phyloP scores from a whole-genome alignment of 92 coral and sea anemone genomes.

The Galaxea fascicularis region DNA sequence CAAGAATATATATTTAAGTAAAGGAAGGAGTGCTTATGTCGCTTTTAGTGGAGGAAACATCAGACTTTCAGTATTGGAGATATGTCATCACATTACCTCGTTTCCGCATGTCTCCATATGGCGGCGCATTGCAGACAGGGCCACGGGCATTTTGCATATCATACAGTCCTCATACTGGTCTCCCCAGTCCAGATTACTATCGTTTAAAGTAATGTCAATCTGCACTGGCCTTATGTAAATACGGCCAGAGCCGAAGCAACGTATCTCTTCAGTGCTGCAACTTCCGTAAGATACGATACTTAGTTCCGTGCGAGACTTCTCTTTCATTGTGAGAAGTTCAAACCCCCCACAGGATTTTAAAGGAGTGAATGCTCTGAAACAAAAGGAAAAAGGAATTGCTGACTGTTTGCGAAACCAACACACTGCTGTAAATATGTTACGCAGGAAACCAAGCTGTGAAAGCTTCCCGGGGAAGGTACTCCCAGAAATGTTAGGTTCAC shows the following conservation, averaged over 20 bases:
- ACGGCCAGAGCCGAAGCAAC: conserved; percentile 68
- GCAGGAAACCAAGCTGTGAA: too few relatives aligned
- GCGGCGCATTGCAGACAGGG: conserved; percentile 45
- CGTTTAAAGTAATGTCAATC: conserved; percentile 34
- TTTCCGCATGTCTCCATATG: conserved; percentile 41
- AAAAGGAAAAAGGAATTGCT: neutral
- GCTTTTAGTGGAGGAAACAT: too few relatives aligned
- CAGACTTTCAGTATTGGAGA: too few relatives aligned
- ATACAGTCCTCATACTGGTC: conserved; percentile 63
- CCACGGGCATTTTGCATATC: conserved; percentile 32
- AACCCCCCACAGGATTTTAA: conserved; percentile 69
- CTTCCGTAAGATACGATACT: conserved; percentile 55
- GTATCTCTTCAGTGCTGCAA: conserved; percentile 55
- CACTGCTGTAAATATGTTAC: too few relatives aligned
- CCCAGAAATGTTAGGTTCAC: too few relatives aligned
- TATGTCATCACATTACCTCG: conserved; percentile 2
- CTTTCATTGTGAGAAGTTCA: conserved; percentile 55
- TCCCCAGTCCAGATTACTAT: conserved; percentile 2
- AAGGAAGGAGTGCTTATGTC: neutral
- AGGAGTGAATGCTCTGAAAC: conserved; percentile 58
- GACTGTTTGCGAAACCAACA: too few relatives aligned
- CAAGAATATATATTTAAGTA: neutral
- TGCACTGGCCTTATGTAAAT: conserved; percentile 71
- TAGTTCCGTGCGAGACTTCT: conserved; percentile 53
- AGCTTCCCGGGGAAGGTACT: too few relatives aligned